Conservation (phyloP, 2,888 invertebrate genomes). For the Diabrotica balteata region DNA sequence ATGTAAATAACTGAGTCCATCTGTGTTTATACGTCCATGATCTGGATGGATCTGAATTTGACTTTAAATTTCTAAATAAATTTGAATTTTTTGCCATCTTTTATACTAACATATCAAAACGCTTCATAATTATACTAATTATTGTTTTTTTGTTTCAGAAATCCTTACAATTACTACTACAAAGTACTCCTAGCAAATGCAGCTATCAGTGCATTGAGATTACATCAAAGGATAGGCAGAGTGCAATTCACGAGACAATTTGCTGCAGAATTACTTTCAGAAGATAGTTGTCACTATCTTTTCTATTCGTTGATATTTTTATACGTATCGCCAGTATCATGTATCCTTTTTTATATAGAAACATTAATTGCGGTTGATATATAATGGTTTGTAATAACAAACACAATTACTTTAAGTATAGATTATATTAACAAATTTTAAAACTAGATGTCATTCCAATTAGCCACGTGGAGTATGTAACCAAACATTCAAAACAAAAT, state of each 20-base stretch:
- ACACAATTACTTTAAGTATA: neutral
- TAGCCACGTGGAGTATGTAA: too few species aligned
- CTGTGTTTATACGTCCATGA: too few species aligned
- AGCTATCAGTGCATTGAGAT: conserved; percentile 91
- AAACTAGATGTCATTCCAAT: too few species aligned
- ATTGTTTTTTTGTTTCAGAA: conserved; percentile 59
- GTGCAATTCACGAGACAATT: conserved; percentile 86
- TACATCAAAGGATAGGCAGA: conserved; percentile 92
- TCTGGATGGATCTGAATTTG: too few species aligned
- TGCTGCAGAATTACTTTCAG: conserved; percentile 78
- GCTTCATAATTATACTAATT: neutral
- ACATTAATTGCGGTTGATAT: too few species aligned
- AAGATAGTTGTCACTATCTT: conserved; percentile 96
- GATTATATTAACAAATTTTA: neutral
- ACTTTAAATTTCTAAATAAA: too few species aligned
- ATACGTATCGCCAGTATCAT: conserved; percentile 85
- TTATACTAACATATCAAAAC: too few species aligned
- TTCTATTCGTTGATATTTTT: conserved; percentile 95
- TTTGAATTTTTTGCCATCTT: too few species aligned
- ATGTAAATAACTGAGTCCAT: too few species aligned
- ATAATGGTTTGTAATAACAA: neutral
- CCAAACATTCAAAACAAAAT: too few species aligned
- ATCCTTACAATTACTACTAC: conserved; percentile 82
- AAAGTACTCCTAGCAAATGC: conserved; percentile 93
- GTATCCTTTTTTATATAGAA: conserved; percentile 72